Evolutionary conservation across 23 tunicate species (phyloP), one percentile per base, ranked within the genome.

Genomic region (Halocynthia aurantium): DNA sequence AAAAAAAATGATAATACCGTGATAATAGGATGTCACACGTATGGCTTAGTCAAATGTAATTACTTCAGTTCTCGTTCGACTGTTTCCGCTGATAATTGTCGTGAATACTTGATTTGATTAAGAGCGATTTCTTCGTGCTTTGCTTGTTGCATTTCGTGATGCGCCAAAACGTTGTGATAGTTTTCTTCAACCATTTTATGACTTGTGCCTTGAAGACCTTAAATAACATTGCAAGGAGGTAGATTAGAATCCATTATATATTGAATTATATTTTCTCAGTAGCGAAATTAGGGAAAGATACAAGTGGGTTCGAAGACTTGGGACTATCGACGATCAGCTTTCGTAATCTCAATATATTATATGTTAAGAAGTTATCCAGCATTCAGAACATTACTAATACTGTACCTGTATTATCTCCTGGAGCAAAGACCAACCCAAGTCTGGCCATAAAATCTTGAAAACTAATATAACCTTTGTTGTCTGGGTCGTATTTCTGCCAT

Each of bases 181-280:
- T 92, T 92, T 53, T 92, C 98, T n/a, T 86, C 98, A 60, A 83
- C 81, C 80, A 92, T 92, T 69, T 83, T 77, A 52, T 80, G 57
- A 57, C 98, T 92, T 10, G 98, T 92, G 18, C 98, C 98, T 78
- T 92, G 98, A 6, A 86, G 57, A 7, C 98, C 98, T 89, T 67
- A 4, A 22, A 49, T 8, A 52, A 31, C 44, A 31, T 31, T 31
- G 44, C 44, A 31, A 0, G 44, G 4, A 31, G 44, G 44, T 0
- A 31, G 44, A 31, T 31, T 1, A 31, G 44, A 31, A 31, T 31
- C 44, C 44, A 31, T 31, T 31, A 31, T 31, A 31, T 31, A 31
- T 0, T 31, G 4, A 31, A 31, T 31, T 31, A 31, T 4, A 31
- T 31, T 31, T 31, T 31, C 44, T 31, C 4, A 31, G 44, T 31